phyloP scores from a whole-genome alignment of 2,888 invertebrate species.

The Torymus tubicola region DNA sequence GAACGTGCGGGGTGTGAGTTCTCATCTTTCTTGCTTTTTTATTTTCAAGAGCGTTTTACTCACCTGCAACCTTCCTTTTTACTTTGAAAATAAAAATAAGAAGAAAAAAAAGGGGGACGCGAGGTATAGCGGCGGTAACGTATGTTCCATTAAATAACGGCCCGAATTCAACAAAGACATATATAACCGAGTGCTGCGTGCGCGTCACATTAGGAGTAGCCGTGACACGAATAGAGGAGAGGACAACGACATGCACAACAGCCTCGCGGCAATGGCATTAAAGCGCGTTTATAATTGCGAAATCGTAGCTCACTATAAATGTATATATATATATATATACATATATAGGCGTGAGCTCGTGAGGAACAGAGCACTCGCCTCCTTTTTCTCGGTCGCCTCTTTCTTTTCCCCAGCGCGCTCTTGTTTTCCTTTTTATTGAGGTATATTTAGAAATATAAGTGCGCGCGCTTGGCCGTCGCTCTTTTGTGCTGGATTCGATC shows the following conservation, averaged over 20 bases:
- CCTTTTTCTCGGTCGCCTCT: background rate
- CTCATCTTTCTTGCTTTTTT: background rate
- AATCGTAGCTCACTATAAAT: background rate
- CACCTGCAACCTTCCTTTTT: too few species aligned
- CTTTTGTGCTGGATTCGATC: background rate
- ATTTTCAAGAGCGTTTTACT: slow-evolving; percentile 10
- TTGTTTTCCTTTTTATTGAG: slow-evolving; percentile 14
- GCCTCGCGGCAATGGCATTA: background rate
- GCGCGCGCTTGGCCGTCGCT: background rate
- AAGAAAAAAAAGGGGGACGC: too few species aligned
- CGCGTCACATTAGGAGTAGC: slow-evolving; percentile 6
- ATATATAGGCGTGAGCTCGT: too few species aligned
- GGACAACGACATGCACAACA: background rate
- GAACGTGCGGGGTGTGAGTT: background rate
- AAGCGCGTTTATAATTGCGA: slow-evolving; percentile 17
- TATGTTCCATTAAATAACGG: slow-evolving; percentile 25
- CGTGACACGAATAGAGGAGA: slow-evolving; percentile 28
- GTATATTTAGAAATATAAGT: slow-evolving; percentile 17
- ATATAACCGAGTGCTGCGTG: background rate
- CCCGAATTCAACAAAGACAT: slow-evolving; percentile 20
- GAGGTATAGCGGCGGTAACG: background rate
- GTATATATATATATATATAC: too few species aligned
- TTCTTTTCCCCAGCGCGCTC: background rate
- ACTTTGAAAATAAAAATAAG: too few species aligned
- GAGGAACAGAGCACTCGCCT: too few species aligned